Conservation (phyloP, 2,113 vertebrate genomes). For the Isurus oxyrinchus region DNA sequence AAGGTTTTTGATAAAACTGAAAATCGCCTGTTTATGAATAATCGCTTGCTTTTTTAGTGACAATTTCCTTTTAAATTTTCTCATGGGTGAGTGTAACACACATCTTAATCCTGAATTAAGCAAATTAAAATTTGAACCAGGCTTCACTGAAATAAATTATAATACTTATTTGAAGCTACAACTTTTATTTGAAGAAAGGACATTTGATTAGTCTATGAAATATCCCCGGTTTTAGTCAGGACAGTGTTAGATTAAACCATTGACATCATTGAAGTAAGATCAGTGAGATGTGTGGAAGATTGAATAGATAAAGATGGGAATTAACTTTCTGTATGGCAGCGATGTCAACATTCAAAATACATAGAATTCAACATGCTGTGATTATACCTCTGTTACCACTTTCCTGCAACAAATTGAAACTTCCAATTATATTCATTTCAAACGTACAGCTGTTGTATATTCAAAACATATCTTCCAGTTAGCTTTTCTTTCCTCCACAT, state of each 20-base stretch:
- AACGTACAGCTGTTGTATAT: background rate
- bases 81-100: background rate
- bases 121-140: background rate
- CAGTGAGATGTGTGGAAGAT: background rate
- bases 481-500: background rate
- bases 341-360: background rate
- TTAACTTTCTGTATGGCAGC: background rate
- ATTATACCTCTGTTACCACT: background rate
- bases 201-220: background rate
- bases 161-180: background rate
- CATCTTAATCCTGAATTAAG: background rate
- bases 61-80: background rate
- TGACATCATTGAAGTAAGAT: slow-evolving; percentile 16
- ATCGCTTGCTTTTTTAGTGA: background rate
- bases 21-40: background rate
- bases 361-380: background rate
- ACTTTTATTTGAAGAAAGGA: background rate
- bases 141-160: background rate
- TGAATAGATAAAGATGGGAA: background rate
- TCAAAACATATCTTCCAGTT: background rate
- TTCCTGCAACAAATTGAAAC: background rate
- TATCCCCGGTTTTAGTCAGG: background rate
- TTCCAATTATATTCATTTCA: background rate
- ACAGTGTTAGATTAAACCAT: background rate
- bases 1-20: background rate